These are phyloP conservation scores for Leucania comma DNA, from an alignment of 2,888 invertebrate species.

Conservation along the genomic window DNA sequence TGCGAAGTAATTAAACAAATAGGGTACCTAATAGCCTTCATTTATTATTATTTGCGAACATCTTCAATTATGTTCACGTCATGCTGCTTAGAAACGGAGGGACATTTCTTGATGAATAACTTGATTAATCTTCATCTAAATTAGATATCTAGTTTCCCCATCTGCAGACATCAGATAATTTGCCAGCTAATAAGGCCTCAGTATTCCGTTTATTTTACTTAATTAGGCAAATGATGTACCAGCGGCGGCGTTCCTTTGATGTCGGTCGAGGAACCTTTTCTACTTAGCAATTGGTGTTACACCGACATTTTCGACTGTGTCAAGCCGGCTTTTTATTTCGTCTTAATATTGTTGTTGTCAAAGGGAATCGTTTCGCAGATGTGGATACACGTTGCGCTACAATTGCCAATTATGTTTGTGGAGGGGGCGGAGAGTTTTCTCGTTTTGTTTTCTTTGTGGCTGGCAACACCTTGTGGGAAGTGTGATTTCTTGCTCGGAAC, in stretches of 20 bases:
- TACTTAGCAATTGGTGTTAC: slow-evolving; percentile 48
- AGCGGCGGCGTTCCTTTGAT: slow-evolving; percentile 57
- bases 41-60: slow-evolving; percentile 1
- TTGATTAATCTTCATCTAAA: background rate
- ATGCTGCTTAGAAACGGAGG: background rate
- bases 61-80: too few relatives aligned
- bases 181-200: slow-evolving; percentile 16
- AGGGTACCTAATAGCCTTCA: background rate
- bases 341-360: slow-evolving; percentile 36
- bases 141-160: background rate
- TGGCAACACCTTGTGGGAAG: background rate
- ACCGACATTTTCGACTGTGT: slow-evolving; percentile 24
- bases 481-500: background rate
- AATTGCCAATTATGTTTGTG: slow-evolving; percentile 33
- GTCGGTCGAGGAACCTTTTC: slow-evolving; percentile 57
- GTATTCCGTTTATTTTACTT: slow-evolving; percentile 51
- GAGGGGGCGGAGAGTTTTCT: slow-evolving; percentile 13
- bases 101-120: background rate
- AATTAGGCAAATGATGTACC: slow-evolving; percentile 62
- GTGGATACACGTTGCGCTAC: slow-evolving; percentile 10
- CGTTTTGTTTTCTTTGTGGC: slow-evolving; percentile 6
- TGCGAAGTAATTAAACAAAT: background rate
- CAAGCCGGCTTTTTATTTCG: slow-evolving; percentile 31
- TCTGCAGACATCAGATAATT: slow-evolving; percentile 28
- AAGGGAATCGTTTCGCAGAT: slow-evolving; percentile 27